Conservation (phyloP, 2,888 invertebrate genomes). For the Tinea pellionella region DNA sequence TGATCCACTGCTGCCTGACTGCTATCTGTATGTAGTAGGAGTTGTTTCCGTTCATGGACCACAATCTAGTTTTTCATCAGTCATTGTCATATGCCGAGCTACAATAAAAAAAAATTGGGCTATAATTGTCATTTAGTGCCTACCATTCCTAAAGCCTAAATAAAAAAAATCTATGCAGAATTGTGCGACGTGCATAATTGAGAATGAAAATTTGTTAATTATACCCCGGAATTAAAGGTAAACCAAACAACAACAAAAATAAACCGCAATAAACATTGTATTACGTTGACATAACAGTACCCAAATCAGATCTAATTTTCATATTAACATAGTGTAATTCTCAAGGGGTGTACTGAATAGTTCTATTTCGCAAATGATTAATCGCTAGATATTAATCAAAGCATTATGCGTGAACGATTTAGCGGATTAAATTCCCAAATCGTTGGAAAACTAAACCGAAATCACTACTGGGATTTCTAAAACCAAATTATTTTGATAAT, state of each 20-base stretch:
- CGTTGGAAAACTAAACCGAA: background rate
- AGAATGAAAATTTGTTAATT: background rate
- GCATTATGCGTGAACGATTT: constrained; percentile 9
- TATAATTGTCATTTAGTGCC: too few relatives aligned
- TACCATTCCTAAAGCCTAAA: too few relatives aligned
- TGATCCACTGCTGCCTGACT: too few relatives aligned
- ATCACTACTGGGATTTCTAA: background rate
- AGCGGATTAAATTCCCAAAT: background rate
- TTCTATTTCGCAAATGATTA: constrained; percentile 9
- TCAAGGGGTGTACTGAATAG: background rate
- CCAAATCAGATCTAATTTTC: background rate
- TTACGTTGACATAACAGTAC: background rate
- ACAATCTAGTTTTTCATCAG: too few relatives aligned
- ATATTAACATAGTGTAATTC: background rate
- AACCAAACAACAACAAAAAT: background rate
- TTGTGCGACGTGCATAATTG: too few relatives aligned
- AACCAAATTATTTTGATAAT: background rate
- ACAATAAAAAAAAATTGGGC: too few relatives aligned
- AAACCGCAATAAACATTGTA: background rate
- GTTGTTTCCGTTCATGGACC: too few relatives aligned
- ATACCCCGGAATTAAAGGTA: background rate
- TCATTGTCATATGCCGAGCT: too few relatives aligned
- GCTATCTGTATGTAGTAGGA: too few relatives aligned
- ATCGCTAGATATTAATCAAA: constrained; percentile 13
- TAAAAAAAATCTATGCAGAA: too few relatives aligned